Evolutionary conservation across 2,888 invertebrate species (phyloP), one percentile per base, ranked within the genome.

Genomic region (Chrysolina haemoptera): DNA sequence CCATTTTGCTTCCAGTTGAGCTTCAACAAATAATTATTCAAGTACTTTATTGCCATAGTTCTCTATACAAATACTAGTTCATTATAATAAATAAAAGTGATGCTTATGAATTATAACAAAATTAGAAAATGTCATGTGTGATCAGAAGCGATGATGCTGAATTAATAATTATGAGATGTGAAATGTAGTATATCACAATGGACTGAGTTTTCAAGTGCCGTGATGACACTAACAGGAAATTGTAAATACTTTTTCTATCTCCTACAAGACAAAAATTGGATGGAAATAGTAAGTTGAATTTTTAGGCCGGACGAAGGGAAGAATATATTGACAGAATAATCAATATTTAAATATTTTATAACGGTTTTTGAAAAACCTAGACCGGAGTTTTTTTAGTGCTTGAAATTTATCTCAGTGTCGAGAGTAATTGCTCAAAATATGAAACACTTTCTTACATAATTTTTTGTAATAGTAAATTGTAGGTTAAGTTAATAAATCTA

Each of bases 171-270:
- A 20, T 20, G 20, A 53, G 20, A 53, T 20, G 53, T 53, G 53
- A 53, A 53, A 53, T 53, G 18, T 43, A 43, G 43, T 43, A 43
- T 53, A 53, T 53, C 53, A 53, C 53, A 53, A 53, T 22, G 20
- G 12, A 53, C 4, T 48, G 16, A 35, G 16, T 53, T 53, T 20
- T 53, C 20, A 18, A 53, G 18, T 53, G 20, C 20, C 11, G 10
- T 53, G 20, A 18, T 53, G 20, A 53, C 53, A 22, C 20, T 53
- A 53, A 53, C 11, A 20, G 18, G 6, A 53, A 53, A 53, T 20
- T 18, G 18, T 18, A 5, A 53, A 53, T 20, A 8, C 8, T 35
- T 35, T 8, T 20, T 53, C 5, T 1, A 53, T 18, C 53, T 20
- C 5, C 3, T 53, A 53, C 5, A 53, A 53, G 4, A 35, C 35